Evolutionary conservation across 1,140 invertebrate genomes (phyloP), one percentile per base, ranked within the genome.

Genomic region (Hormaphis cornu): DNA sequence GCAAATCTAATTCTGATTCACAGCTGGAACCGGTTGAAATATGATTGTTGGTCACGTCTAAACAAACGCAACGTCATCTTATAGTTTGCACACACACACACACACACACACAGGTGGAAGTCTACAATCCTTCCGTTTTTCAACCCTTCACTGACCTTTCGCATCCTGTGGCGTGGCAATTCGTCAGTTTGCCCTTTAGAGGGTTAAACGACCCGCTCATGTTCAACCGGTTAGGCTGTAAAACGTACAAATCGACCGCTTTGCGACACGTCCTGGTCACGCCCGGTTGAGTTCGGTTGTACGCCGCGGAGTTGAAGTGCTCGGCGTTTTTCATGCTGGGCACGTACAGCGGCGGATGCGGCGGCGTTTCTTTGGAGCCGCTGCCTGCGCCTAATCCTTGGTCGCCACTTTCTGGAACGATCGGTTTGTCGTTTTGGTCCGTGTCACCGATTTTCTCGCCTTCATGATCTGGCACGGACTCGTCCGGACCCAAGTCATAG

Each of bases 151-250:
- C 42, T 44, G 8, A 90, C 89, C 91, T 89, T 78, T 93, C 91
- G 76, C 92, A 95, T 72, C 90, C 89, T 20, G 89, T 90, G 28
- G 86, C 83, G 75, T 93, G 90, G 76, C 92, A 95, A 76, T 93
- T 93, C 1, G 90, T 93, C 1, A 95, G 80, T 77, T 92, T 91
- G n/a, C 90, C 91, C 79, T 93, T 89, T 0, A 91, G 78, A 4
- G 88, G 87, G 76, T 88, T 87, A 71, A 84, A 86, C 73, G 84
- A 82, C 1, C 86, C 86, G 72, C 88, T 89, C 37, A 87, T 87
- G 72, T 88, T 90, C 7, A 93, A 82, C 70, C 87, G 82, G 24
- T 89, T 85, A 0, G 88, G 88, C 78, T 93, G 89, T 14, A 94
- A 77, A 69, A 89, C 87, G 77, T 93, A 95, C 1, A 95, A 83